Percentiles rank a stretch among this genome's conserved stretches.
These are phyloP conservation scores for Corythoichthys intestinalis DNA, from an alignment of 2,113 vertebrate species.

Conservation along the genomic window DNA sequence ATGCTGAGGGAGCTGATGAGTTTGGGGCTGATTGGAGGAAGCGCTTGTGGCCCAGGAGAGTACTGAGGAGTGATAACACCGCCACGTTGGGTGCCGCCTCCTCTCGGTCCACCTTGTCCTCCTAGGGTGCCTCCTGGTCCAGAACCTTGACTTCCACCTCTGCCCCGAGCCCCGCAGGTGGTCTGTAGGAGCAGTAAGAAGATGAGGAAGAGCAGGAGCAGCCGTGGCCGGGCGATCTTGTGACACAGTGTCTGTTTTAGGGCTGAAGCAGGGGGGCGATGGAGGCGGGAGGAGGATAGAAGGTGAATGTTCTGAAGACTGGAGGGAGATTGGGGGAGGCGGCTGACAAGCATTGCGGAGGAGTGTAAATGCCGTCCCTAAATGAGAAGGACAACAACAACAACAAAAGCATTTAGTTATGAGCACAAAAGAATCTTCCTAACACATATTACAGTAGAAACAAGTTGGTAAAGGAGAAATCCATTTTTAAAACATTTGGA, in stretches of 20 bases:
- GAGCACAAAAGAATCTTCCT: neutral
- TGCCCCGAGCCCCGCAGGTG: slow-evolving; percentile 65
- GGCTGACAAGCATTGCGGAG: slow-evolving; percentile 79
- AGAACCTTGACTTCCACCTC: slow-evolving; percentile 47
- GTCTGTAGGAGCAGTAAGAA: slow-evolving; percentile 59
- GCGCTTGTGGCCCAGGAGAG: slow-evolving; percentile 46
- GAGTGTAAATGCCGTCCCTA: slow-evolving; percentile 75
- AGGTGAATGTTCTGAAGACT: slow-evolving; percentile 62
- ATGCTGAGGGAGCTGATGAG: slow-evolving; percentile 82
- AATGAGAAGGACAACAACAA: slow-evolving; percentile 22
- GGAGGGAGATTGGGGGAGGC: slow-evolving; percentile 69
- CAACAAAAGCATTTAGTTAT: neutral
- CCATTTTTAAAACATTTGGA: neutral
- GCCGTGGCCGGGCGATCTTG: slow-evolving; percentile 26
- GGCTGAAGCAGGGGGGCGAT: slow-evolving; percentile 13
- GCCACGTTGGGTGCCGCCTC: slow-evolving; percentile 57
- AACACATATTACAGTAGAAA: neutral
- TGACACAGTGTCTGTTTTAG: slow-evolving; percentile 21
- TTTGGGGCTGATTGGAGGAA: slow-evolving; percentile 63
- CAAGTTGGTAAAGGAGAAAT: neutral
- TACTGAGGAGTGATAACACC: slow-evolving; percentile 69
- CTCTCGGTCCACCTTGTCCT: slow-evolving; percentile 40
- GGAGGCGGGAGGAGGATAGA: slow-evolving; percentile 25
- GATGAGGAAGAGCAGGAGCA: slow-evolving; percentile 39
- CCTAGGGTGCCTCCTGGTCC: slow-evolving; percentile 50